These are phyloP conservation scores for Rhinolophus ferrumequinum DNA, from an alignment of 2,113 vertebrate genomes.

Conservation along the genomic window DNA sequence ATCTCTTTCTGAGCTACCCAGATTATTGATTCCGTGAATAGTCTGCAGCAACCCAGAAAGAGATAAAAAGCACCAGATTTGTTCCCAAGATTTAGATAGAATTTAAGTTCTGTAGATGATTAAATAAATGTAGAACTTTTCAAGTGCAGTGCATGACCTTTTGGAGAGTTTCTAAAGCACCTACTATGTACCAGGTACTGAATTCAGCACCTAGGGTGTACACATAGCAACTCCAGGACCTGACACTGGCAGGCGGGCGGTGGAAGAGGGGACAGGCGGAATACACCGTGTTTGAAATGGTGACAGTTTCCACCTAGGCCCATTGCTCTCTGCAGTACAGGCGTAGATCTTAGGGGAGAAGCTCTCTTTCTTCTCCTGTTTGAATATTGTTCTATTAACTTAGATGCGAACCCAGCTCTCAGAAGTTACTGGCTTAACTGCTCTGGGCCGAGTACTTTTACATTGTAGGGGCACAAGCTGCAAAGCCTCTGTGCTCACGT, in stretches of 20 bases:
- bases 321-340: neutral
- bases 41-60: neutral
- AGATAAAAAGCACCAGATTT: neutral
- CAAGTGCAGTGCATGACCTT: rapidly evolving
- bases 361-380: neutral
- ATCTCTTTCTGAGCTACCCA: too few species aligned
- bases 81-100: neutral
- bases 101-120: neutral
- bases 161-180: neutral
- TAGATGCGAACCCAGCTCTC: neutral
- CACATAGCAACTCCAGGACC: too few species aligned
- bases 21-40: neutral
- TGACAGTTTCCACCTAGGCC: neutral
- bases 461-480: neutral
- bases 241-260: too few species aligned
- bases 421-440: neutral
- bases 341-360: neutral
- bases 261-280: neutral
- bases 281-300: rapidly evolving
- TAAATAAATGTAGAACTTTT: neutral
- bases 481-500: neutral
- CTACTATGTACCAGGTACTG: neutral
- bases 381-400: neutral
- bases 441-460: neutral
- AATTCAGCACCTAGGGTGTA: rapidly evolving